phyloP scores from a whole-genome alignment of 2,797 vertebrate species.

The Melanogrammus aeglefinus region DNA sequence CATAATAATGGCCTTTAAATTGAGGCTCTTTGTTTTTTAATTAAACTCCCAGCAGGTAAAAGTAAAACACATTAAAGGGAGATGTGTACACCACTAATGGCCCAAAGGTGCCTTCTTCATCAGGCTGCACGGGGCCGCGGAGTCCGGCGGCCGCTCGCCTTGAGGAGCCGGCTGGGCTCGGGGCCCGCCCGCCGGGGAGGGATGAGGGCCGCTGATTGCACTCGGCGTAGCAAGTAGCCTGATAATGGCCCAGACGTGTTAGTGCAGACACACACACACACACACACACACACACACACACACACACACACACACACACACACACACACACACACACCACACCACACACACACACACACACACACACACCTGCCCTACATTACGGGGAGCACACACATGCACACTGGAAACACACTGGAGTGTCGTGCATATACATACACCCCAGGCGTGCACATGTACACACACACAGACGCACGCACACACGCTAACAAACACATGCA shows the following conservation, averaged over 20 bases:
- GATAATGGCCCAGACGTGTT: constrained; percentile 56
- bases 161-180: constrained; percentile 35
- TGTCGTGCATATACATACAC: constrained; percentile 34
- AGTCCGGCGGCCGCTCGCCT: constrained; percentile 50
- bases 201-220: constrained; percentile 61
- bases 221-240: constrained; percentile 48
- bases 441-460: too few relatives aligned
- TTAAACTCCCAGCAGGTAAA: constrained; percentile 99
- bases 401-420: constrained; percentile 42
- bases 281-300: constrained; percentile 39
- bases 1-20: constrained; percentile 99
- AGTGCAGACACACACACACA: constrained; percentile 40
- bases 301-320: constrained; percentile 38
- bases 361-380: constrained; percentile 54
- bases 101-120: constrained; percentile 76
- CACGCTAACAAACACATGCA: not conserved
- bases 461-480: not conserved
- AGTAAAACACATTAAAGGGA: constrained; percentile 99
- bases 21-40: constrained; percentile 99
- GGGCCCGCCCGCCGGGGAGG: constrained; percentile 54
- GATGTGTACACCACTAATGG: constrained; percentile 82
- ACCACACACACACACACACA: constrained; percentile 32
- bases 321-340: constrained; percentile 42
- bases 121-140: constrained; percentile 68
- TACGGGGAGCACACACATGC: constrained; percentile 41